Percentiles rank a stretch among this genome's conserved stretches.
Evolutionary conservation across 2,113 vertebrate species (phyloP).

Genomic region (Podocnemis expansa): DNA sequence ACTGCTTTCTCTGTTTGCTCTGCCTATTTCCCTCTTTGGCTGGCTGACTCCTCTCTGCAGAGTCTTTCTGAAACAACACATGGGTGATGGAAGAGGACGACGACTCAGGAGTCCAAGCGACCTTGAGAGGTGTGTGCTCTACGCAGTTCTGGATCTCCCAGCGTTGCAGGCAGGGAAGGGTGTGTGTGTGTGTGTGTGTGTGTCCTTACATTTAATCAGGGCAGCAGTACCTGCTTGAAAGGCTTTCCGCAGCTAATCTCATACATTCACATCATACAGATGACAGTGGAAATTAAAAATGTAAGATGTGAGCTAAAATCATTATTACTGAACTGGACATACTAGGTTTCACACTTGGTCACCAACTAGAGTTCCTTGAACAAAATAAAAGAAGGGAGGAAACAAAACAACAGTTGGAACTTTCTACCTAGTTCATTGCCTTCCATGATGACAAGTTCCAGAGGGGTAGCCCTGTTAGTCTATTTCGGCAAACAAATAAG

Average conservation of each 20-base stretch:
- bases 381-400: background rate
- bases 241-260: background rate
- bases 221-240: background rate
- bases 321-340: background rate
- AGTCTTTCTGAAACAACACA: background rate
- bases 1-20: background rate
- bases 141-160: background rate
- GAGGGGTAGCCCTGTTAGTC: too few species aligned
- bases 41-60: background rate
- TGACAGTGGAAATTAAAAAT: background rate
- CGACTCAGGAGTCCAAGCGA: background rate
- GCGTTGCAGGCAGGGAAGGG: background rate
- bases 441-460: too few species aligned
- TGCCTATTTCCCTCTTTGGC: background rate
- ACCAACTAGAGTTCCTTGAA: background rate
- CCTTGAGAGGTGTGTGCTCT: background rate
- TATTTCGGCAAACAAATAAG: too few species aligned
- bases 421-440: background rate
- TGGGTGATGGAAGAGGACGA: background rate
- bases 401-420: background rate
- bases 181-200: too few species aligned
- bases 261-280: rapidly evolving
- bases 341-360: background rate
- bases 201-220: background rate
- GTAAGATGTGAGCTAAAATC: background rate